Percentiles rank a stretch among this genome's conserved stretches.
Conservation (phyloP, 1,140 invertebrate genomes). For the Drosophila kikkawai region DNA sequence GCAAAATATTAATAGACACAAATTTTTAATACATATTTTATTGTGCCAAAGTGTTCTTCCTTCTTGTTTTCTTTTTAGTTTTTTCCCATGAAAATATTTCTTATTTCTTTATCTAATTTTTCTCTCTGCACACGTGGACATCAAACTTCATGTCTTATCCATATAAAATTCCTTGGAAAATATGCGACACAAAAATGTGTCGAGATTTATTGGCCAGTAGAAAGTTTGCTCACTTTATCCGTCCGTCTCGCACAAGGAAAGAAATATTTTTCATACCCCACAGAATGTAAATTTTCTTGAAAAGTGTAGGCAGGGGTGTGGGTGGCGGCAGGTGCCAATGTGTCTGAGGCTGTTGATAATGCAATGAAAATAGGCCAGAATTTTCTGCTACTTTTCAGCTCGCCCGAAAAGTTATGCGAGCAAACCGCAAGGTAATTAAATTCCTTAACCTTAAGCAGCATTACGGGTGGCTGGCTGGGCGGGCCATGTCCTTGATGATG, state of each 20-base stretch:
- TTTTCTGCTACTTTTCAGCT: conserved; percentile 41
- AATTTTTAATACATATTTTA: not conserved
- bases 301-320: not conserved
- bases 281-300: conserved; percentile 39
- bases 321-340: conserved; percentile 43
- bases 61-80: not conserved
- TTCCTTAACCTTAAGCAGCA: conserved; percentile 70
- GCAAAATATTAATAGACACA: too few relatives aligned
- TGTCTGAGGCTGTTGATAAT: conserved; percentile 31
- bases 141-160: not conserved
- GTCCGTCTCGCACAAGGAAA: conserved; percentile 3
- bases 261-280: conserved; percentile 28
- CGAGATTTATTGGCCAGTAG: conserved; percentile 30
- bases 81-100: not conserved
- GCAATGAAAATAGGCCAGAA: conserved; percentile 52
- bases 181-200: conserved; percentile 32
- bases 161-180: not conserved
- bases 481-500: conserved; percentile 45
- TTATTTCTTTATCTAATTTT: conserved; percentile 2
- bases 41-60: not conserved
- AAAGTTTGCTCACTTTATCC: conserved; percentile 9
- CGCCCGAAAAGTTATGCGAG: conserved; percentile 62
- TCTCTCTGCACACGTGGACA: not conserved
- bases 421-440: conserved; percentile 73
- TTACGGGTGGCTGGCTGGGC: conserved; percentile 39